Conservation (phyloP, 2,888 invertebrate genomes). For the Apamea crenata region DNA sequence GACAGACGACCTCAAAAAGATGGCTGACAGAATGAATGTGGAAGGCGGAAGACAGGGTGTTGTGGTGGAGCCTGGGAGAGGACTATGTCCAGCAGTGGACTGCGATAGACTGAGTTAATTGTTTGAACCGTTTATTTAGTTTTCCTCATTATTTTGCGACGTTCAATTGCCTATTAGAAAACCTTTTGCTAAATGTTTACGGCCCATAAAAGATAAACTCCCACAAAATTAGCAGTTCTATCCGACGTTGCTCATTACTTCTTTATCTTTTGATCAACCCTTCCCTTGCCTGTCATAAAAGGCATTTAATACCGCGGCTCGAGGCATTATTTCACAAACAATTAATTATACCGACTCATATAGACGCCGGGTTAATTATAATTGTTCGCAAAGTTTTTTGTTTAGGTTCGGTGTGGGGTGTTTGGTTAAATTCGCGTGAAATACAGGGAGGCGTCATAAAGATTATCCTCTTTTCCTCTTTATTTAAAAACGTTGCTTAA, state of each 20-base stretch:
- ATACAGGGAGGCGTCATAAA: not conserved
- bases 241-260: constrained; percentile 39
- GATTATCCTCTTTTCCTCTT: not conserved
- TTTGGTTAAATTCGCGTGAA: constrained; percentile 1
- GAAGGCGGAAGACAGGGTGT: too few species aligned
- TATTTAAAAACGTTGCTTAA: not conserved
- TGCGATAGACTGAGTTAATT: too few species aligned
- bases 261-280: constrained; percentile 50
- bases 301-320: constrained; percentile 26
- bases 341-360: constrained; percentile 42
- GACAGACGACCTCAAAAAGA: too few species aligned
- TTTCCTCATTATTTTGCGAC: not conserved
- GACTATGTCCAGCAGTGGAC: too few species aligned
- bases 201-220: constrained; percentile 32
- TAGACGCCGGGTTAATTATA: constrained; percentile 42
- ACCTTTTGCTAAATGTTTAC: constrained; percentile 2
- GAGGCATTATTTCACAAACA: constrained; percentile 54
- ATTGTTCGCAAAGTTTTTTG: constrained; percentile 24
- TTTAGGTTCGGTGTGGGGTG: not conserved
- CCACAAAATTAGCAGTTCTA: constrained; percentile 26
- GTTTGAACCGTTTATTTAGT: too few species aligned
- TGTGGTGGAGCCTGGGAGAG: too few species aligned
- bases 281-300: constrained; percentile 31
- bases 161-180: not conserved
- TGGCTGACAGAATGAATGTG: too few species aligned